A percentile compares a stretch with the other conserved stretches of the same genome.
Conservation (phyloP, 2,113 vertebrate species). For the Himantopus leucocephalus region DNA sequence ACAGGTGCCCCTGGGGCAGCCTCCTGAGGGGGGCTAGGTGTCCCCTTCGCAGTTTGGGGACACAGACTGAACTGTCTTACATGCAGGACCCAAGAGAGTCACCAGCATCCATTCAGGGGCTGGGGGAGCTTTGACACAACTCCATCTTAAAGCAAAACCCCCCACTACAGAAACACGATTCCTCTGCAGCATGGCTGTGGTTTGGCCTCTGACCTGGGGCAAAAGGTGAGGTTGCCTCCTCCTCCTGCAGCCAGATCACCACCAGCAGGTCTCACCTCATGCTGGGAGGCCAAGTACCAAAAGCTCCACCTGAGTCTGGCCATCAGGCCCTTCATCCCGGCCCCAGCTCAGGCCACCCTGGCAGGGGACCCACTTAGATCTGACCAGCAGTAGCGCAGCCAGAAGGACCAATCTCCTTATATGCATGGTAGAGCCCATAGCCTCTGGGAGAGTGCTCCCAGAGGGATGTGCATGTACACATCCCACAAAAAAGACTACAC, state of each 20-base stretch:
- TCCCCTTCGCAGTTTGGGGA: background rate
- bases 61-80: background rate
- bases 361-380: background rate
- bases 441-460: background rate
- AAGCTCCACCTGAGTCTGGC: background rate
- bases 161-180: background rate
- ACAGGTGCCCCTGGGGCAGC: background rate
- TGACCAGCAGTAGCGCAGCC: too few species aligned
- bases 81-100: too few species aligned
- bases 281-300: background rate
- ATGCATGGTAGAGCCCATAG: background rate
- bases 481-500: background rate
- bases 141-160: background rate
- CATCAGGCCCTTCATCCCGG: background rate
- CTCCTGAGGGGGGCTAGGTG: background rate
- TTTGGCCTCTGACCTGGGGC: background rate
- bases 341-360: background rate
- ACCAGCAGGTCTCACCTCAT: background rate
- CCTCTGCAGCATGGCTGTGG: background rate
- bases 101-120: background rate
- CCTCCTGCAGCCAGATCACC: background rate
- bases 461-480: accelerated
- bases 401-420: background rate
- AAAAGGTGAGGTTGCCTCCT: background rate
- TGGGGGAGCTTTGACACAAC: background rate